Base-by-base conservation (phyloP, 2,113 vertebrate genomes). In the Dicaeum eximium region DNA sequence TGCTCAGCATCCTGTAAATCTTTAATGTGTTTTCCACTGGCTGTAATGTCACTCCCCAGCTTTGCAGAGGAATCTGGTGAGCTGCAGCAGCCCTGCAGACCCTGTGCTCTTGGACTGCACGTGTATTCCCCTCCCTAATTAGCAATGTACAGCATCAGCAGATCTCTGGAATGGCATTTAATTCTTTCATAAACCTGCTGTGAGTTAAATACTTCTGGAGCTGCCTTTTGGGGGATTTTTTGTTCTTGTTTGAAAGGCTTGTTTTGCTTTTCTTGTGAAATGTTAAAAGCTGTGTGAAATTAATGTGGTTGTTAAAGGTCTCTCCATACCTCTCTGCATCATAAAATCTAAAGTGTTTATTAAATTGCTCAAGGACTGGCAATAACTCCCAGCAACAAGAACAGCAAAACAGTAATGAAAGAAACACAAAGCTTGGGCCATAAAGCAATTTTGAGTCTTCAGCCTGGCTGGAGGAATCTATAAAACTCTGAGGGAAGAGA, bases 21-120 rank as follows among this genome's bases (percentile, higher is more conserved):
- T 95, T 96, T 95, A 86, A 97, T 97, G 53, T 57, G 33, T 88
- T 97, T 97, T 97, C 97, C 96, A 85, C 62, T 81, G 87, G 40
- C 88, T 92, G 77, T 81, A 94, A 90, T 73, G 74, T 57, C 90
- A 95, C 90, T 62, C 91, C 73, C 71, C 67, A 71, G 6, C 88
- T 86, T 62, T 25, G 61, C 2, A 17, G 64, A 47, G 69, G 18
- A 75, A 80, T 71, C 62, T 47, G 87, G 51, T 27, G 30, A 37
- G 23, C 42, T 58, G 64, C 67, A 50, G 73, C 11, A 27, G 38
- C 28, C 17, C 25, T 54, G 79, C 93, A 96, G 60, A 22, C 74
- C 44, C 67, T 56, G 6, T 44, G 65, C 89, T 88, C 8, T 40
- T 71, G 50, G 69, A 66, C 54, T 81, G 28, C 62, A 20, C 13